Evolutionary conservation across 2,888 invertebrate genomes (phyloP).

Genomic region (Punctoribates punctum): DNA sequence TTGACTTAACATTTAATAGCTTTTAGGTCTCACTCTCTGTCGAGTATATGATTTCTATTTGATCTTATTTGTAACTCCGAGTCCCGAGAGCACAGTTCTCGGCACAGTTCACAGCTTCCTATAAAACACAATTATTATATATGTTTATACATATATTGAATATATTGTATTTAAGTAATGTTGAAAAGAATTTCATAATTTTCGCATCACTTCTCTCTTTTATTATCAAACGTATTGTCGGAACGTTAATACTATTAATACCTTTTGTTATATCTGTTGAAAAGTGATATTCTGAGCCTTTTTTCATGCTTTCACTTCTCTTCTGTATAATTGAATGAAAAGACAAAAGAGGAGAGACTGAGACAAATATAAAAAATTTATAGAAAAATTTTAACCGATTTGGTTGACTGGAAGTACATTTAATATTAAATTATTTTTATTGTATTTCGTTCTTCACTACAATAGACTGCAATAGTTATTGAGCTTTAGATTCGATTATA

Average conservation of each 20-base stretch:
- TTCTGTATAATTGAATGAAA: slow-evolving; percentile 24
- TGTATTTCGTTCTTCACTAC: not conserved
- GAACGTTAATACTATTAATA: slow-evolving; percentile 32
- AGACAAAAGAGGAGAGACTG: slow-evolving; percentile 11
- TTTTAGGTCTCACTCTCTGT: not conserved
- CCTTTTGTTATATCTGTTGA: slow-evolving; percentile 27
- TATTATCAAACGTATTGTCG: slow-evolving; percentile 24
- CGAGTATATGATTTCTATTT: no score
- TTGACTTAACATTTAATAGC: slow-evolving; percentile 19
- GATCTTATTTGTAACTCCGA: not conserved
- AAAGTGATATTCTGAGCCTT: slow-evolving; percentile 10
- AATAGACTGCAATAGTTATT: not conserved
- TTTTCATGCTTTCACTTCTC: slow-evolving; percentile 12
- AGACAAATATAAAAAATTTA: slow-evolving; percentile 17
- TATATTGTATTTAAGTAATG: slow-evolving; percentile 17
- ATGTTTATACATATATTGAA: slow-evolving; percentile 4
- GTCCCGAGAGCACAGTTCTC: slow-evolving; percentile 4
- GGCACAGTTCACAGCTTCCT: no score
- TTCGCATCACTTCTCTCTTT: slow-evolving; percentile 19
- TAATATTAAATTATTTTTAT: slow-evolving; percentile 32
- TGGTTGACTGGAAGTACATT: slow-evolving; percentile 21
- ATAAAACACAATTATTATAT: not conserved
- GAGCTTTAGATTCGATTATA: not conserved
- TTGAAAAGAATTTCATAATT: slow-evolving; percentile 23
- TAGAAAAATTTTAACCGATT: slow-evolving; percentile 34